Evolutionary conservation across 2,888 invertebrate genomes (phyloP).

Genomic region (Papilio gigon): DNA sequence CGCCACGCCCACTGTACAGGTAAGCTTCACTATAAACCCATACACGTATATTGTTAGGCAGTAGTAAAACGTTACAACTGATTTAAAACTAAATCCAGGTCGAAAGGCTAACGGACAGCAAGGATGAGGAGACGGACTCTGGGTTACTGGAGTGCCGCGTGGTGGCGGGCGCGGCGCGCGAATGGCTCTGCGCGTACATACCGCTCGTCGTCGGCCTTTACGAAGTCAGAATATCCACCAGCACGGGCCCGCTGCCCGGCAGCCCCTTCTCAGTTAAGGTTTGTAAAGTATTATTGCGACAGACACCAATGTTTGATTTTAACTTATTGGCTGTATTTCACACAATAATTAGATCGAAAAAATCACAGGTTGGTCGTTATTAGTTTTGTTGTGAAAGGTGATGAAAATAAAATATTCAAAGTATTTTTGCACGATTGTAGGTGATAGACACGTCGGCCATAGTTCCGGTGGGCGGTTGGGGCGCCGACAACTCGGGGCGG

Average conservation of each 20-base stretch:
- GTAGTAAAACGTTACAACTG: no score
- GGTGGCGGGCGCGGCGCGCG: constrained; percentile 85
- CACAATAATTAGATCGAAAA: no score
- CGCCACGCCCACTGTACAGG: constrained; percentile 85
- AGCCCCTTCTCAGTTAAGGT: constrained; percentile 92
- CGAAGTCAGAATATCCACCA: constrained; percentile 90
- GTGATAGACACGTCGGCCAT: constrained; percentile 89
- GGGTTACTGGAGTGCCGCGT: constrained; percentile 83
- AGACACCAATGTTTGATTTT: no score
- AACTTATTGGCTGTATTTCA: no score
- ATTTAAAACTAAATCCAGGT: constrained; percentile 55
- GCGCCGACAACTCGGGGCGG: constrained; percentile 89
- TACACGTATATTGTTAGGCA: background rate
- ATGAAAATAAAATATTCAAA: no score
- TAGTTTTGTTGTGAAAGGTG: no score
- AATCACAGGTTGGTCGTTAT: no score
- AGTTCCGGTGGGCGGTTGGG: constrained; percentile 93
- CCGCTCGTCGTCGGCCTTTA: constrained; percentile 96
- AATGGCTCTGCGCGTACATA: constrained; percentile 94
- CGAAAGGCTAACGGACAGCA: constrained; percentile 71
- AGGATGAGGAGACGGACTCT: constrained; percentile 68
- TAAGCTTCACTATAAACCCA: constrained; percentile 48
- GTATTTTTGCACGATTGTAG: constrained; percentile 48
- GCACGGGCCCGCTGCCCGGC: constrained; percentile 85
- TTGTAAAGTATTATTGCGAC: no score